phyloP scores from a whole-genome alignment of 92 coral and sea anemone species.

The Zoanthus gigantus region DNA sequence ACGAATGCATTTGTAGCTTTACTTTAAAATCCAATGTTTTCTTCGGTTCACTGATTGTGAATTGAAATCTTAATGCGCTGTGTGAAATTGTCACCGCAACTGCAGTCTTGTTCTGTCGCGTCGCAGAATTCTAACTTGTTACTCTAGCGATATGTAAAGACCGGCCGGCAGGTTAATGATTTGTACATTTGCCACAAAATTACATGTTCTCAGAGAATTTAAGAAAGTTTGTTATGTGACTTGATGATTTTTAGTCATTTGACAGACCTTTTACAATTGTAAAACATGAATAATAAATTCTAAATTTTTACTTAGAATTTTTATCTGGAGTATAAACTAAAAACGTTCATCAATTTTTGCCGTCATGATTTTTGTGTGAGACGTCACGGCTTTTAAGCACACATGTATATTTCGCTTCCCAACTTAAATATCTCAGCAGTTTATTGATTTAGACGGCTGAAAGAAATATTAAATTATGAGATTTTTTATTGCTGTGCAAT shows the following conservation, averaged over 20 bases:
- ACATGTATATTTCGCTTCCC: too few relatives aligned
- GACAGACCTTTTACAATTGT: not conserved
- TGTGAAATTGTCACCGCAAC: not conserved
- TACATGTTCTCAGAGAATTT: not conserved
- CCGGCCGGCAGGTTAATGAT: not conserved
- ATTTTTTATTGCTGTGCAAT: not conserved
- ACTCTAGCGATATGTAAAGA: not conserved
- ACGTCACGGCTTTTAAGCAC: too few relatives aligned
- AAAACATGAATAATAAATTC: not conserved
- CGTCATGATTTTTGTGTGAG: too few relatives aligned
- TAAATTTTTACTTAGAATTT: not conserved
- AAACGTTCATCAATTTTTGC: too few relatives aligned
- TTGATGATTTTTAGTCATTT: not conserved
- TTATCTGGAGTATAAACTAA: too few relatives aligned
- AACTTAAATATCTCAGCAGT: not conserved
- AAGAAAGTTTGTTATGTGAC: not conserved
- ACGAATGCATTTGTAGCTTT: not conserved
- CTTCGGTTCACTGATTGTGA: not conserved
- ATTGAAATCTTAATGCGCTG: not conserved
- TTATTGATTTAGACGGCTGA: not conserved
- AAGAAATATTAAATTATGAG: not conserved
- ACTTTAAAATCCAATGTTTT: not conserved
- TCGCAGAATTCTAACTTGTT: not conserved
- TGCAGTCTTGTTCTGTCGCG: too few relatives aligned
- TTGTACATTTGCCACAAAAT: not conserved